Evolutionary conservation across 1,140 invertebrate species (phyloP), one percentile per base, ranked within the genome.

Genomic region (Anastatus disparis): DNA sequence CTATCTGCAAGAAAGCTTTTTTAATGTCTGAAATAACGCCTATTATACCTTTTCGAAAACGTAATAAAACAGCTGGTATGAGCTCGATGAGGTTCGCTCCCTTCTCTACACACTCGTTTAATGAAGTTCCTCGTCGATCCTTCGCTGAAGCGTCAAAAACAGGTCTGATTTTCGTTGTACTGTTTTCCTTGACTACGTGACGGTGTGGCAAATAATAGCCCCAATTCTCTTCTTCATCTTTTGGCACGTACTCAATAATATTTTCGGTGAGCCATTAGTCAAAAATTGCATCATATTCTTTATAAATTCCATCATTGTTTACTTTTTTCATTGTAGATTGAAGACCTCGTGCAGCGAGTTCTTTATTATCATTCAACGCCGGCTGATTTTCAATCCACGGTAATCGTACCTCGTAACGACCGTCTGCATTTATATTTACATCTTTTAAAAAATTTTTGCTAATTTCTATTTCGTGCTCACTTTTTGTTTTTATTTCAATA

Each of bases 1-100:
- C 42, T 24, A 87, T 81, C 71, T 82, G 77, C n/a, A 82, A 69
- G 76, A 86, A 87, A 0, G 81, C 84, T 58, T 82, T 83, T 55
- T 77, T 71, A 7, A 38, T 38, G 12, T 38, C 35, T 12, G 12
- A 6, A 7, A 38, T 12, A 7, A 38, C 35, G 35, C 35, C 35
- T 7, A 38, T 38, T 7, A 6, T 38, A 38, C 35, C 35, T 38
- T 6, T 38, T 38, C 35, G 6, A 38, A 38, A 38, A 6, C 35
- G 35, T 38, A 38, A 38, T 6, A 86, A 46, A 35, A 84, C 62
- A 3, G 74, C 31, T 8, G 82, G 78, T 9, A 86, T 81, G 1
- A 74, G 17, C 55, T 86, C 81, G 15, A 85, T 72, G 6, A 85
- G 64, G 74, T 85, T 85, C 3, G 70, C 59, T 12, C 80, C 82